Conservation (phyloP, 2,797 vertebrate species). For the Tiaroga cobitis region DNA sequence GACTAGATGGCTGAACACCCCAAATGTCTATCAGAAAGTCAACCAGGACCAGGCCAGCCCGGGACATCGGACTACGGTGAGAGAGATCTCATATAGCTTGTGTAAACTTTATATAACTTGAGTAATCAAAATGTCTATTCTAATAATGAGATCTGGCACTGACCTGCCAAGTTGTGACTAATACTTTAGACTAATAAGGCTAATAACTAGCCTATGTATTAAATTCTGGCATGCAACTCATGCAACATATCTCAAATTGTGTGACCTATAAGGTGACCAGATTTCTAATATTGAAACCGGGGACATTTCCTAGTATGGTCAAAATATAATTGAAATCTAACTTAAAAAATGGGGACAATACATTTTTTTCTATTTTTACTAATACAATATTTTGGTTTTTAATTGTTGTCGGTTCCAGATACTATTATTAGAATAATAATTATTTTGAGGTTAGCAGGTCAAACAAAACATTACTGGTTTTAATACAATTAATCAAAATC, state of each 20-base stretch:
- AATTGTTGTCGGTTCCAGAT: background rate
- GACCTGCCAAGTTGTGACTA: background rate
- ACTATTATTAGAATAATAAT: no score
- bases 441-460: background rate
- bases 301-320: background rate
- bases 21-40: slow-evolving; percentile 93
- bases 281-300: background rate
- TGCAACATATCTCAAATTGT: background rate
- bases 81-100: slow-evolving; percentile 29
- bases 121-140: background rate
- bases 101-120: background rate
- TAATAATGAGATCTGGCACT: background rate
- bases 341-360: background rate
- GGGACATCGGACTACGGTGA: slow-evolving; percentile 88
- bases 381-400: background rate
- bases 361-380: background rate
- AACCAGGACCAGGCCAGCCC: slow-evolving; percentile 85
- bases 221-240: background rate
- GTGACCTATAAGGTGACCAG: background rate
- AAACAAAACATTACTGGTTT: background rate
- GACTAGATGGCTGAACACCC: slow-evolving; percentile 96
- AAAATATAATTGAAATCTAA: background rate
- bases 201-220: background rate
- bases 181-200: background rate
- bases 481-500: background rate